phyloP scores from a whole-genome alignment of 2,113 vertebrate genomes.

The Sturnira hondurensis region DNA sequence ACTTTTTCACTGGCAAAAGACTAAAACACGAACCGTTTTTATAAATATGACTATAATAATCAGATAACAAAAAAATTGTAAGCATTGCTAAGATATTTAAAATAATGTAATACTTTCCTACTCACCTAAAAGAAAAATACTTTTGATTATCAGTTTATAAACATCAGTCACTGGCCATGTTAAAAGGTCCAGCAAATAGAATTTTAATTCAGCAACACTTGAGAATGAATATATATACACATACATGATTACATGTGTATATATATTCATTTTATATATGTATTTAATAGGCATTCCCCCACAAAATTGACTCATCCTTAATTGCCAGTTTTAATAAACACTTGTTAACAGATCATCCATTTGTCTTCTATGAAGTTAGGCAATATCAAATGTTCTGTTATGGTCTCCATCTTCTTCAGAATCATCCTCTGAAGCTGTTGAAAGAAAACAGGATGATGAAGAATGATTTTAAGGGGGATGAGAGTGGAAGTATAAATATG shows the following conservation, averaged over 20 bases:
- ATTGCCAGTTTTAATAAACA: constrained; percentile 77
- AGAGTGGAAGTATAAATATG: constrained; percentile 53
- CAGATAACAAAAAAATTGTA: constrained; percentile 72
- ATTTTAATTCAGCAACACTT: constrained; percentile 76
- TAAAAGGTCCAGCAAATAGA: constrained; percentile 73
- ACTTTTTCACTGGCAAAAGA: constrained; percentile 73
- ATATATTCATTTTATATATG: constrained; percentile 64
- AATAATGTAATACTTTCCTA: constrained; percentile 75
- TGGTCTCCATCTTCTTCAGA: constrained; percentile 85
- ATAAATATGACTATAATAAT: constrained; percentile 79
- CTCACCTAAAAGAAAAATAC: constrained; percentile 74
- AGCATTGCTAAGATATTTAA: constrained; percentile 75
- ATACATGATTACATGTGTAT: constrained; percentile 18
- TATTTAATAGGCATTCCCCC: constrained; percentile 71
- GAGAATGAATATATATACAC: constrained; percentile 61
- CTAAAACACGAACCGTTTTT: constrained; percentile 71
- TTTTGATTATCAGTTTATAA: constrained; percentile 71
- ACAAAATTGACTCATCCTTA: constrained; percentile 73
- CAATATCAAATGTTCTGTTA: constrained; percentile 82
- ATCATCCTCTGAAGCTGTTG: constrained; percentile 90
- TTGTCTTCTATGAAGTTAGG: constrained; percentile 66
- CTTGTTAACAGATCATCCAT: constrained; percentile 75
- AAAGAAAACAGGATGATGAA: constrained; percentile 76
- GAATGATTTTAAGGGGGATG: constrained; percentile 51
- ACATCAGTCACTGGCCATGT: constrained; percentile 67